Evolutionary conservation across 2,797 vertebrate species (phyloP), one percentile per base, ranked within the genome.

Genomic region (Chelidonichthys spinosus): DNA sequence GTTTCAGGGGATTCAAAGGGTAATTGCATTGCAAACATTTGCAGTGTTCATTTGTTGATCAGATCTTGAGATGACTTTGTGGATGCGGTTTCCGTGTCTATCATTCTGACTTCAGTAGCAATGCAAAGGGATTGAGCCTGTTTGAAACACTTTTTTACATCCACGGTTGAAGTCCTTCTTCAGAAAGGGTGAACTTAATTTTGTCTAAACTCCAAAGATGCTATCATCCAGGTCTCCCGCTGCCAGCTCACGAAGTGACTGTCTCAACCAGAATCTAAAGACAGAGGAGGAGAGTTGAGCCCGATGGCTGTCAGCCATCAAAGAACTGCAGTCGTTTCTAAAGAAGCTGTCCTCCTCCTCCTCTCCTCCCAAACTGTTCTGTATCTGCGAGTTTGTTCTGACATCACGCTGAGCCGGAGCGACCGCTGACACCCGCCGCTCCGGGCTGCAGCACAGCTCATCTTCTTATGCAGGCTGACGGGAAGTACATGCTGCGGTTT

Each of bases 381-480:
- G 75, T 75, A 36, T 60, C 43, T 54, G 67, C 1, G 54, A 58
- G 77, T 63, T 59, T 68, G 70, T 46, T 63, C 59, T 72, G 73
- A 54, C 77, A 53, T 69, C 61, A 66, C 46, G 32, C 43, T 52
- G 52, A 74, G 58, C 65, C 15, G 14, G n/a, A 63, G 64, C 18
- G 37, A 18, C 60, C 65, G n/a, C 17, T 47, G 63, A 52, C 78
- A 47, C 59, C 33, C 40, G 53, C 35, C 2, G 47, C 74, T 73
- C 54, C 5, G 42, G 54, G 65, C 70, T 33, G 11, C 66, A 46
- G 56, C 64, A 42, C 61, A 60, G 25, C 25, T 25, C 25, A 25
- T 25, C 25, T 25, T 25, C 25, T 25, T 25, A 25, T 25, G 25
- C 11, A 70, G 52, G 62, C 52, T 5, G 17, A 72, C 33, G 37